Conservation (phyloP, 1,140 invertebrate species). For the Pemphigus obesinymphae region DNA sequence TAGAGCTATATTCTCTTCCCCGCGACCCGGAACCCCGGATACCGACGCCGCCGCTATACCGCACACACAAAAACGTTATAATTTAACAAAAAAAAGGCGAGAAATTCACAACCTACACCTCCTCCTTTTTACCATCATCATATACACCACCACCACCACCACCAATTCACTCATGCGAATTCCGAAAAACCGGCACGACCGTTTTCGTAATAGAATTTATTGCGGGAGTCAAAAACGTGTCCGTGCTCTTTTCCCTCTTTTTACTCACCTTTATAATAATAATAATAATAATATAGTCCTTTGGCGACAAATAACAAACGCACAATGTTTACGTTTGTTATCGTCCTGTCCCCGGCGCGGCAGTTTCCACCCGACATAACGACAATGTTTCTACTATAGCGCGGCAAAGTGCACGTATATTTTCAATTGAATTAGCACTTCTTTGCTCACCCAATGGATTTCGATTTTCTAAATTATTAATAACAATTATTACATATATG, state of each 20-base stretch:
- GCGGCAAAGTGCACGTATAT: no score
- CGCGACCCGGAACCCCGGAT: neutral
- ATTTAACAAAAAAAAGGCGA: neutral
- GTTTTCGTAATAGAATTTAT: slow-evolving; percentile 14
- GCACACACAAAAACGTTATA: neutral
- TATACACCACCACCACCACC: neutral
- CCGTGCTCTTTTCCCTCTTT: neutral
- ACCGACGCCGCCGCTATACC: neutral
- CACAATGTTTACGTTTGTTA: neutral
- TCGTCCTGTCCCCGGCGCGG: neutral
- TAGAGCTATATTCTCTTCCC: neutral
- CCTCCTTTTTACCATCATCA: neutral
- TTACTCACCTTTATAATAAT: no score
- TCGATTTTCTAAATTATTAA: no score
- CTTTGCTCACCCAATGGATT: no score
- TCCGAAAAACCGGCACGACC: neutral
- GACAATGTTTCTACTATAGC: no score
- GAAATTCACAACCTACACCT: neutral
- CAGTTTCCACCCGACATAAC: no score
- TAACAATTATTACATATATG: no score
- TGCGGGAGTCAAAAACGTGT: neutral
- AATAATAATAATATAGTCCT: neutral
- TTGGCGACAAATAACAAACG: neutral
- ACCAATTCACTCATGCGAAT: neutral
- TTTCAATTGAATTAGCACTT: no score